Conservation (phyloP, 2,113 vertebrate genomes). For the Ammodytes marinus region DNA sequence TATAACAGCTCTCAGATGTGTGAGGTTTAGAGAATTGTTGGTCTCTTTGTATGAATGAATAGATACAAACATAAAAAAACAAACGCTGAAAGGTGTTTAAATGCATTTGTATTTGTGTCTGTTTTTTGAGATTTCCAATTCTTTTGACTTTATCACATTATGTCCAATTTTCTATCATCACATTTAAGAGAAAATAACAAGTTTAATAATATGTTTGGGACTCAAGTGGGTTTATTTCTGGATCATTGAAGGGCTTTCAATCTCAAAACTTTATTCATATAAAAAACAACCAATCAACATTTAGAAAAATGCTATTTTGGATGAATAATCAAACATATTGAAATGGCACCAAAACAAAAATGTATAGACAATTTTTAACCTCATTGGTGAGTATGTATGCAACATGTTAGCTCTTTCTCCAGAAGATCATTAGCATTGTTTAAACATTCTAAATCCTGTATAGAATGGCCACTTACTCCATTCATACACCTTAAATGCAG, state of each 20-base stretch:
- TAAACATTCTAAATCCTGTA: too few species aligned
- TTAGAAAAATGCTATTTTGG: neutral
- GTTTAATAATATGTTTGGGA: neutral
- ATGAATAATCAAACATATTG: neutral
- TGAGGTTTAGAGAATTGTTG: neutral
- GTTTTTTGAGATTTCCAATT: neutral
- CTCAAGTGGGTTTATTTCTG: neutral
- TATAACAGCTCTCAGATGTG: constrained; percentile 28
- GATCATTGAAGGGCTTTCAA: neutral
- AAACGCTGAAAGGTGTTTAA: too few species aligned
- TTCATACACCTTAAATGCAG: too few species aligned
- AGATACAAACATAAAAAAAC: neutral
- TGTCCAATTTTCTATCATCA: constrained; percentile 4
- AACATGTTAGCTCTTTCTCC: too few species aligned
- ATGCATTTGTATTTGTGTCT: neutral
- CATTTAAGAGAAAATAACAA: neutral
- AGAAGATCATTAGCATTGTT: too few species aligned
- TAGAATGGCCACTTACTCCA: too few species aligned
- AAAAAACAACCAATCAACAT: neutral
- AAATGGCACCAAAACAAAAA: neutral
- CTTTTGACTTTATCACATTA: neutral
- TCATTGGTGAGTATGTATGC: too few species aligned
- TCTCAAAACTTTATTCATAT: neutral
- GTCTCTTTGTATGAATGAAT: constrained; percentile 7
- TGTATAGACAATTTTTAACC: neutral